Conservation (phyloP, 2,113 vertebrate species). For the Accipiter cooperii region DNA sequence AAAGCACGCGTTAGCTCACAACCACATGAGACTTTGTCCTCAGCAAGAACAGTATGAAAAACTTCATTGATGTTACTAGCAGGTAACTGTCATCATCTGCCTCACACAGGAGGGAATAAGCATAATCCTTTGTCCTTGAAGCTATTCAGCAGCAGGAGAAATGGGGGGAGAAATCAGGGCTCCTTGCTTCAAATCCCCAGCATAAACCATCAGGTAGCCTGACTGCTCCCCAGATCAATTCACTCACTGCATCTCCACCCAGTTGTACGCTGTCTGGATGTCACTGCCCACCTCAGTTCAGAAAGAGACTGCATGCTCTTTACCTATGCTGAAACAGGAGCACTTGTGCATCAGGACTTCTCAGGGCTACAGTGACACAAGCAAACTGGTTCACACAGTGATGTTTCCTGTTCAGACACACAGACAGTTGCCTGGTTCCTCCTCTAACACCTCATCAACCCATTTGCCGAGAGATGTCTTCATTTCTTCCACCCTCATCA, state of each 20-base stretch:
- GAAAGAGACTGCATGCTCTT: background rate
- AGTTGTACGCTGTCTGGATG: fast-evolving
- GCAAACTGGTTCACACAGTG: background rate
- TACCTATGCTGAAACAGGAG: background rate
- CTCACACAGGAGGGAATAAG: background rate
- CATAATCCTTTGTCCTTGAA: background rate
- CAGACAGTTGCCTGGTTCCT: background rate
- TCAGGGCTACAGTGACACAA: background rate
- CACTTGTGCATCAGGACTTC: background rate
- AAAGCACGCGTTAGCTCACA: background rate
- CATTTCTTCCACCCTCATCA: background rate
- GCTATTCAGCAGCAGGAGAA: background rate
- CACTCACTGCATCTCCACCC: background rate
- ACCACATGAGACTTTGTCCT: background rate
- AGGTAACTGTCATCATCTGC: background rate
- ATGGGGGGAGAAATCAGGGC: background rate
- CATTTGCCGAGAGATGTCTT: background rate
- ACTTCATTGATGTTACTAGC: background rate
- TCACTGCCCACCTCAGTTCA: background rate
- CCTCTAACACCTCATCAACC: background rate
- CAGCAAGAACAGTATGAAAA: background rate
- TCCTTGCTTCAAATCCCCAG: background rate
- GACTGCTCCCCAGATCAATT: background rate
- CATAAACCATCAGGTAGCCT: background rate
- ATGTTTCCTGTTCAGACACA: background rate